Evolutionary conservation across 2,888 invertebrate species (phyloP).

Genomic region (Anorthoa munda): DNA sequence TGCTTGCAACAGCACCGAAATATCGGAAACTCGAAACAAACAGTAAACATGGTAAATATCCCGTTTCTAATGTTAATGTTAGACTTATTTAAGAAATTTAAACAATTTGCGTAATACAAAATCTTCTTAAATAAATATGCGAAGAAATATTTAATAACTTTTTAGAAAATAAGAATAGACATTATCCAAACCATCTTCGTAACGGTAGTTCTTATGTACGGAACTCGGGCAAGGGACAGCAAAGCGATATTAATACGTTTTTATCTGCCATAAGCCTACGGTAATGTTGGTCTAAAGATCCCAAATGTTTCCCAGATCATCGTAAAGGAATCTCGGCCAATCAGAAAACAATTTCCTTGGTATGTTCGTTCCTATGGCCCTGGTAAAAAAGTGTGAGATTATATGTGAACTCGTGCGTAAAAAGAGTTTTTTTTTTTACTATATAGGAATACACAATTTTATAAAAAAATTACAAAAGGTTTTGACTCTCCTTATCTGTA

Average conservation of each 20-base stretch:
- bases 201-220: conserved; percentile 47
- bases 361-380: conserved; percentile 13
- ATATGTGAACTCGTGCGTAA: conserved; percentile 29
- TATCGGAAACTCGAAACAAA: too few species aligned
- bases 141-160: neutral
- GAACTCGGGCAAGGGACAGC: conserved; percentile 42
- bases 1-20: too few species aligned
- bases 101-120: neutral
- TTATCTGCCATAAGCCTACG: conserved; percentile 57
- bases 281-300: conserved; percentile 57
- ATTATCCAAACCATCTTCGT: conserved; percentile 36
- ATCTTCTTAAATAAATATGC: neutral
- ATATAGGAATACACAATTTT: too few species aligned
- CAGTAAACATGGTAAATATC: too few species aligned
- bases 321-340: conserved; percentile 67
- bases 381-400: conserved; percentile 45
- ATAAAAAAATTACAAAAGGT: too few species aligned
- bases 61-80: too few species aligned
- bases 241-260: conserved; percentile 57
- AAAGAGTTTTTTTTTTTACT: conserved; percentile 22
- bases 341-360: conserved; percentile 74
- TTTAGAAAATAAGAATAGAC: conserved; percentile 16
- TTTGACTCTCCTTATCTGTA: too few species aligned
- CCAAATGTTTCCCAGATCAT: conserved; percentile 58
- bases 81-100: neutral